Evolutionary conservation across 2,888 invertebrate genomes (phyloP).

Genomic region (Melanostoma scalare): DNA sequence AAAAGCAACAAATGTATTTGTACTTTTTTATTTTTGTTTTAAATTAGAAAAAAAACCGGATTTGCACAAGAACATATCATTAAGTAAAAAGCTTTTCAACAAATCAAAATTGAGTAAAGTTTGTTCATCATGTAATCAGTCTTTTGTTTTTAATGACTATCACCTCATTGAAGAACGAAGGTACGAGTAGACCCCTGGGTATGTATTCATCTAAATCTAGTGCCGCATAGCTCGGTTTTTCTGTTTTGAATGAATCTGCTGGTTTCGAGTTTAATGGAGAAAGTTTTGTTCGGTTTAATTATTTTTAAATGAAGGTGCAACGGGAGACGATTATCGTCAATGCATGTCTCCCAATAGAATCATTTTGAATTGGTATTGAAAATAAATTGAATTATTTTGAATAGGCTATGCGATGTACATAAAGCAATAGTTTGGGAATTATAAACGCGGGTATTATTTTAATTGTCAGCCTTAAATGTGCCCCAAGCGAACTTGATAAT

Average conservation of each 20-base stretch:
- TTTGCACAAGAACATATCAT: conserved; percentile 2
- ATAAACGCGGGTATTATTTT: too few relatives aligned
- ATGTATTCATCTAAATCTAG: too few relatives aligned
- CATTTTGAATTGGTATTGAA: neutral
- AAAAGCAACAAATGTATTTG: too few relatives aligned
- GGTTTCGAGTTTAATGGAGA: conserved; percentile 40
- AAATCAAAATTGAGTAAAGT: conserved; percentile 31
- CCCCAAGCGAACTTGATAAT: too few relatives aligned
- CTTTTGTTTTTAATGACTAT: conserved; percentile 11
- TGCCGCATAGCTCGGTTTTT: too few relatives aligned
- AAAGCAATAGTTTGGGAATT: too few relatives aligned
- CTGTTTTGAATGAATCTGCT: conserved; percentile 15
- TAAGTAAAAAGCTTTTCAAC: conserved; percentile 27
- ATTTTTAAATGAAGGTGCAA: neutral
- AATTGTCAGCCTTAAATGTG: too few relatives aligned
- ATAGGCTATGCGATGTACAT: neutral
- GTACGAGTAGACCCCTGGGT: too few relatives aligned
- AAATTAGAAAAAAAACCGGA: too few relatives aligned
- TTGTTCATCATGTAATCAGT: conserved; percentile 23
- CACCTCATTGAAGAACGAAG: too few relatives aligned
- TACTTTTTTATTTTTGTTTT: too few relatives aligned
- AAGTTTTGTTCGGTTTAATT: conserved; percentile 44
- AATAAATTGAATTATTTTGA: neutral
- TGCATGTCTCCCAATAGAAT: conserved; percentile 20
- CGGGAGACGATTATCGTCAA: conserved; percentile 20